phyloP scores from a whole-genome alignment of 2,888 invertebrate genomes.

The Cheilosia soror region DNA sequence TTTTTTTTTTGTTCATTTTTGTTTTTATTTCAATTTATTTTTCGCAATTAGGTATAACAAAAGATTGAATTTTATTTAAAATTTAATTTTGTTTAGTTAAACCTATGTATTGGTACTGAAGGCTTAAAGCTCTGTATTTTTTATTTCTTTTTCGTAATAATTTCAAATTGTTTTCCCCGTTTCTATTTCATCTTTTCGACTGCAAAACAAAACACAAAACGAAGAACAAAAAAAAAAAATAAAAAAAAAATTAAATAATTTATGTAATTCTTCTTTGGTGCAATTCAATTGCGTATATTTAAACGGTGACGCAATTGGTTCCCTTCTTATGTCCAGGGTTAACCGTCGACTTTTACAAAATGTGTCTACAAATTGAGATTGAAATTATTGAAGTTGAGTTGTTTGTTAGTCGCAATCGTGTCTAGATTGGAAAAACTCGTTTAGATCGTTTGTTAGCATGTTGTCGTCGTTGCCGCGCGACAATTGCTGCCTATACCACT shows the following conservation, averaged over 20 bases:
- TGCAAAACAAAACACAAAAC: slow-evolving; percentile 48
- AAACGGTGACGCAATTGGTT: slow-evolving; percentile 13
- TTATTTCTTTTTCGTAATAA: slow-evolving; percentile 36
- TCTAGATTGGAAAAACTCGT: slow-evolving; percentile 41
- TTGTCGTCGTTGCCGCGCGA: slow-evolving; percentile 10
- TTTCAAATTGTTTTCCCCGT: slow-evolving; percentile 21
- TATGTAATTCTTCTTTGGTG: slow-evolving; percentile 58
- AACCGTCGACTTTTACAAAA: background rate
- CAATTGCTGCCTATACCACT: slow-evolving; percentile 78
- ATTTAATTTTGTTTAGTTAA: slow-evolving; percentile 61
- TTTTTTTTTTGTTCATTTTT: slow-evolving; percentile 50
- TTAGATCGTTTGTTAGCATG: slow-evolving; percentile 37
- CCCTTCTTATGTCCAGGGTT: background rate
- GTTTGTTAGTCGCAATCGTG: background rate
- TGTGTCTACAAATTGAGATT: slow-evolving; percentile 3
- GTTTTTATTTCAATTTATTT: slow-evolving; percentile 72
- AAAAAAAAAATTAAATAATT: slow-evolving; percentile 27
- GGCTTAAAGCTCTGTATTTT: slow-evolving; percentile 70
- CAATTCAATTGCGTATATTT: slow-evolving; percentile 59
- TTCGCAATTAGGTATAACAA: slow-evolving; percentile 70
- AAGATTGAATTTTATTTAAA: slow-evolving; percentile 52
- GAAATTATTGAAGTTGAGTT: background rate
- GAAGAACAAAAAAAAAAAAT: slow-evolving; percentile 28
- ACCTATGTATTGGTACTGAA: slow-evolving; percentile 69
- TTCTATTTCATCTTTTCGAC: slow-evolving; percentile 8